Conservation (phyloP, 2,888 invertebrate species). For the Brachyptera putata region DNA sequence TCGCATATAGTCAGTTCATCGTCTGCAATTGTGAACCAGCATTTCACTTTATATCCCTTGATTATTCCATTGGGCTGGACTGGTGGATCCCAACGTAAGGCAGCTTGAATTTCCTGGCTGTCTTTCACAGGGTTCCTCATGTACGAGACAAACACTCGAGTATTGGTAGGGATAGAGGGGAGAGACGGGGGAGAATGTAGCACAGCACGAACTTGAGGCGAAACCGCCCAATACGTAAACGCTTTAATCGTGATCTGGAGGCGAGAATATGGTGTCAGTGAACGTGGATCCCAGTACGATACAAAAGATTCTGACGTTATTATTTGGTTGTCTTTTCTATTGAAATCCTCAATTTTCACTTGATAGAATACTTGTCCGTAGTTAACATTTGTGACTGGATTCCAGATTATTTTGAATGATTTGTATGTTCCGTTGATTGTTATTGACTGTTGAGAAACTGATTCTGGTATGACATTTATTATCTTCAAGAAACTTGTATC, state of each 20-base stretch:
- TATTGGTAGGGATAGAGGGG: slow-evolving; percentile 68
- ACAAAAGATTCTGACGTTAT: slow-evolving; percentile 22
- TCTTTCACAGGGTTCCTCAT: slow-evolving; percentile 43
- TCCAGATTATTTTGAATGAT: slow-evolving; percentile 81
- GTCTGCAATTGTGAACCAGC: slow-evolving; percentile 55
- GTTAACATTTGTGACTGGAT: slow-evolving; percentile 66
- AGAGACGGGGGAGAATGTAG: slow-evolving; percentile 74
- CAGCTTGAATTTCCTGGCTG: slow-evolving; percentile 38
- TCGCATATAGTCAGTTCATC: slow-evolving; percentile 53
- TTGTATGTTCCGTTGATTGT: slow-evolving; percentile 70
- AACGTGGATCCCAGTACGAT: slow-evolving; percentile 24
- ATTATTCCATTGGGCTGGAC: slow-evolving; percentile 68
- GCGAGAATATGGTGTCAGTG: slow-evolving; percentile 60
- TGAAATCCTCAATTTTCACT: slow-evolving; percentile 60
- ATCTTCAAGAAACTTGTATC: slow-evolving; percentile 38
- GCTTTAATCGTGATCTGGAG: slow-evolving; percentile 72
- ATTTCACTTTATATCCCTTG: slow-evolving; percentile 65
- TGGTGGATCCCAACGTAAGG: slow-evolving; percentile 79
- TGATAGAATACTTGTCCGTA: slow-evolving; percentile 81
- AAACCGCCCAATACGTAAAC: slow-evolving; percentile 80
- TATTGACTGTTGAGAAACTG: slow-evolving; percentile 63
- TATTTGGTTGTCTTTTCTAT: slow-evolving; percentile 50
- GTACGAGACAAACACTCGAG: slow-evolving; percentile 68
- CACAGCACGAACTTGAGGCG: slow-evolving; percentile 57
- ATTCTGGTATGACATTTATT: slow-evolving; percentile 67